Conservation (phyloP, 2,888 invertebrate genomes). For the Amorpha juglandis region DNA sequence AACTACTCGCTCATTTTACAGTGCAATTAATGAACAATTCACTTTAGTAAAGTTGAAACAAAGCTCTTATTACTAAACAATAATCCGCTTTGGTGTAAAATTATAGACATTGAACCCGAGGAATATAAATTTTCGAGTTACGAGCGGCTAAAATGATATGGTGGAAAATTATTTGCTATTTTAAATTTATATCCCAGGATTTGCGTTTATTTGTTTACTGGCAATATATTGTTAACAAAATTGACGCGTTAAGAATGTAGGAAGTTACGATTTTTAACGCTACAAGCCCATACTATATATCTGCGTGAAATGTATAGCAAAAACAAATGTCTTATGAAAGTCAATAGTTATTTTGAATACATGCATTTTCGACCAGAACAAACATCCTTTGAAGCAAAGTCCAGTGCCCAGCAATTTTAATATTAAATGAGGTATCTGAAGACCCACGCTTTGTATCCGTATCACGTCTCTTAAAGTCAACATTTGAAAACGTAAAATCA, state of each 20-base stretch:
- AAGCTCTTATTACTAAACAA: slow-evolving; percentile 59
- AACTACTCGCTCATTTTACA: slow-evolving; percentile 48
- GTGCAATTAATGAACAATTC: slow-evolving; percentile 63
- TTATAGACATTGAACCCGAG: slow-evolving; percentile 51
- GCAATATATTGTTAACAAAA: slow-evolving; percentile 14
- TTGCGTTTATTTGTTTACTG: slow-evolving; percentile 39
- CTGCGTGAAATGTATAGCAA: no score
- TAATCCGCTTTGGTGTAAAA: slow-evolving; percentile 53
- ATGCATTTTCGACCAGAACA: slow-evolving; percentile 33
- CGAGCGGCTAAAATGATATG: slow-evolving; percentile 50
- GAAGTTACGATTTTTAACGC: slow-evolving; percentile 26
- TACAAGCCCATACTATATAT: no score
- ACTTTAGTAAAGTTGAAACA: slow-evolving; percentile 54
- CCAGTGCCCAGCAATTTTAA: slow-evolving; percentile 48
- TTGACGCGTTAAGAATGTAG: slow-evolving; percentile 19
- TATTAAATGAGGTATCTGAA: slow-evolving; percentile 59
- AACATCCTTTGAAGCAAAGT: not conserved
- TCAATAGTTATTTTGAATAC: slow-evolving; percentile 15
- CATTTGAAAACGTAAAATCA: slow-evolving; percentile 74
- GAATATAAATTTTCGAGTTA: slow-evolving; percentile 54
- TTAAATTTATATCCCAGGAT: slow-evolving; percentile 41
- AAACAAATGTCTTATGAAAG: not conserved
- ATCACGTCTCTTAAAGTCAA: slow-evolving; percentile 69
- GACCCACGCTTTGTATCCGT: slow-evolving; percentile 61
- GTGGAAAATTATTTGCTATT: slow-evolving; percentile 46